These are phyloP conservation scores for Malurus leucopterus DNA, from an alignment of 2,797 vertebrate species.

Conservation along the genomic window DNA sequence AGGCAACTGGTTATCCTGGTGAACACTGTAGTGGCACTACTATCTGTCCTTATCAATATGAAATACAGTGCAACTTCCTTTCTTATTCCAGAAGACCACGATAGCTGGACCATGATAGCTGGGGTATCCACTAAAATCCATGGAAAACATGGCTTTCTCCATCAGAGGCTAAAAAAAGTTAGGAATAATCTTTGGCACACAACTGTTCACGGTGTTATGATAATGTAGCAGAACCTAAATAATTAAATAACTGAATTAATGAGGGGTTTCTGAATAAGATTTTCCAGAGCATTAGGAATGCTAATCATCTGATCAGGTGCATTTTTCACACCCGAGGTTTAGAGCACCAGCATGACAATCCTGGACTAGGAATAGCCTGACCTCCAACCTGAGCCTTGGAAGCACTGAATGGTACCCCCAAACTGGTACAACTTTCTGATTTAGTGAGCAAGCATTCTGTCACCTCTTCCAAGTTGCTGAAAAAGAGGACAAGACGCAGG, in stretches of 20 bases:
- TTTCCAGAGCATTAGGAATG: neutral
- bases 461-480: neutral
- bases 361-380: neutral
- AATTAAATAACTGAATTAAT: neutral
- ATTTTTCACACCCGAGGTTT: neutral
- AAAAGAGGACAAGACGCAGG: neutral
- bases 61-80: neutral
- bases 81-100: neutral
- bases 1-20: neutral
- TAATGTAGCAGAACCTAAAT: neutral
- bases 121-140: neutral
- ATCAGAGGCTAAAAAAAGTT: neutral
- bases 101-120: neutral
- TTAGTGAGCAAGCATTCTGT: neutral
- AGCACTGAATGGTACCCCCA: neutral
- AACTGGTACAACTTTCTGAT: neutral
- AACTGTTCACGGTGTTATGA: fast-evolving
- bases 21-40: neutral
- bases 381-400: neutral
- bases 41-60: neutral
- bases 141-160: neutral
- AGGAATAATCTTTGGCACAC: neutral
- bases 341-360: neutral
- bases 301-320: neutral
- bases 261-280: neutral